A percentile compares a stretch with the other conserved stretches of the same genome.
These are phyloP conservation scores for Tonatia bakeri DNA, from an alignment of 2,113 vertebrate species.

Conservation along the genomic window DNA sequence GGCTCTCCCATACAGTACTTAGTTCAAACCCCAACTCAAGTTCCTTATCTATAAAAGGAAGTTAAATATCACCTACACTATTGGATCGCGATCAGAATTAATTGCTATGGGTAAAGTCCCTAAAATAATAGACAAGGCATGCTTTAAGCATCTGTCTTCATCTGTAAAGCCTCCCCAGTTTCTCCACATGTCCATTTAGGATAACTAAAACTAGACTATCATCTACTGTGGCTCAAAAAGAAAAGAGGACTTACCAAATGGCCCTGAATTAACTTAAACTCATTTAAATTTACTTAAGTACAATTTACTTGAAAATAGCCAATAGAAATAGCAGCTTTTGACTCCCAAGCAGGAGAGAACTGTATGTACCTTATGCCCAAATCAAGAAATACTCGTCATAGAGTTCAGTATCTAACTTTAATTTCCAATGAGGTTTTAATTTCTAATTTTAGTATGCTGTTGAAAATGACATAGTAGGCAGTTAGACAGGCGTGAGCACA, in stretches of 20 bases:
- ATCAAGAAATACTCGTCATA: conserved; percentile 8
- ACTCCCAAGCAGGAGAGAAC: background rate
- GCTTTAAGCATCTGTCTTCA: background rate
- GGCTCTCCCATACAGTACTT: background rate
- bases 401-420: conserved; percentile 35
- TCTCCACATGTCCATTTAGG: background rate
- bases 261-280: conserved; percentile 5
- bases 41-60: background rate
- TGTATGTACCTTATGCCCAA: background rate
- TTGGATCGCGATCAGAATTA: background rate
- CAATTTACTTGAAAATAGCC: conserved; percentile 24
- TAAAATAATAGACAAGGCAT: conserved; percentile 1
- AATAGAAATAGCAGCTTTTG: background rate
- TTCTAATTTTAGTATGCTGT: conserved; percentile 1
- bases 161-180: background rate
- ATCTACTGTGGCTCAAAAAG: background rate
- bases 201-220: background rate
- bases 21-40: conserved; percentile 21
- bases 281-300: conserved; percentile 26
- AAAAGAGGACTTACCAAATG: conserved; percentile 18
- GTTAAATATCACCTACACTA: background rate
- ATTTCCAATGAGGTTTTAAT: conserved; percentile 26
- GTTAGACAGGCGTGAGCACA: background rate
- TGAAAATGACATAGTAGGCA: background rate
- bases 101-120: background rate